Evolutionary conservation across 2,113 vertebrate species (phyloP), one percentile per base, ranked within the genome.

Genomic region (Ancistrus triradiatus): DNA sequence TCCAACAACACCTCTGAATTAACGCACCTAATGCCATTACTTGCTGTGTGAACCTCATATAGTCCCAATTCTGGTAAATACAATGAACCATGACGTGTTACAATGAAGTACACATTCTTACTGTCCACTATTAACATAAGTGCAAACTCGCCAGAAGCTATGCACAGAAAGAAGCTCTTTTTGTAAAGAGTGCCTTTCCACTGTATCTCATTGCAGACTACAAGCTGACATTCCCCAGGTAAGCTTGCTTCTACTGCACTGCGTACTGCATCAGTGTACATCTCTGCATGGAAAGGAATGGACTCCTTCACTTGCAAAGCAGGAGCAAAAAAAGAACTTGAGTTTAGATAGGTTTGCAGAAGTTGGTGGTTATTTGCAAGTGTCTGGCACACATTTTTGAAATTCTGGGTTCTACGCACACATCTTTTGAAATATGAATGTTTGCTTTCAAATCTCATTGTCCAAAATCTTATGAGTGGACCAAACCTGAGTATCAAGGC

Each of bases 301-400:
- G 47, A 63, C 2, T 72, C 6, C 27, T 68, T 72, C 6, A 57
- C 18, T 38, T 33, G 14, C 60, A 68, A 38, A 25, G 27, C 15
- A 13, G 50, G 48, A 28, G 52, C 18, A 67, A 70, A 61, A 15
- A 68, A 17, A 17, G 65, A 65, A 24, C 53, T 48, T 4, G 63
- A 61, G 24, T 31, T 13, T 8, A 71, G 25, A 31, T 50, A 56
- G 17, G 64, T 25, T 46, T 68, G 73, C 0, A 68, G 53, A 3
- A 71, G 46, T 40, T 75, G 69, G 33, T 71, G 64, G 6, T 57
- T 68, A 14, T 56, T 59, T 31, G 46, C 53, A 68, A 71, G 59
- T 44, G 59, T 70, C 11, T 66, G 51, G 28, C 51, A 74, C 7
- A 71, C 15, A 47, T 69, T 69, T 61, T 74, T 65, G 28, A 71